Base-by-base conservation (phyloP, 2,888 invertebrate genomes). In the Drosophila emarginata region DNA sequence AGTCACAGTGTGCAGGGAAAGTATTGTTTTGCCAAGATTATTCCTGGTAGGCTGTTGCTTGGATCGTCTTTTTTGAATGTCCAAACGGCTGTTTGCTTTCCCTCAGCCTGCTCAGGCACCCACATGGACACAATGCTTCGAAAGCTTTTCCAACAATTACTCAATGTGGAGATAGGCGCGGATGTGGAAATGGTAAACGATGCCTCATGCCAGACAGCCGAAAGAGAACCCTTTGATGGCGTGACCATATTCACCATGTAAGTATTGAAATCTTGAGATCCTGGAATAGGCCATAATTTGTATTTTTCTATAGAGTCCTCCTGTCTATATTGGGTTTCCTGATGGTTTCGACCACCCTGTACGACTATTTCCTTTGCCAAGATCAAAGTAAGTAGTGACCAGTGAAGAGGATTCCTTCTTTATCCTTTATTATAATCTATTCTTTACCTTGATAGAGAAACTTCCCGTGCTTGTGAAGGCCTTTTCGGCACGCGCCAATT, bases 181-280 rank as follows among this genome's bases (percentile, higher is more conserved):
- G 15, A 73, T 0, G 4, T 3, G 1, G 4, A 28, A n/a, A 12
- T 83, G 26, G 52, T 84, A 0, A 36, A 32, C 0, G 74, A 64
- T 0, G 18, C 26, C 0, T 21, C 5, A 0, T 84, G 84, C 32
- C 32, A 72, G n/a, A 81, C 75, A 0, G 36, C 58, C 1, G 78
- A 76, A 1, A 21, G 7, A 0, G 61, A 72, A 2, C 54, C 82
- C 1, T 75, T 81, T 7, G 79, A 78, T 50, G 66, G 67, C 1
- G 66, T 88, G 0, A 80, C 90, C 14, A 85, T 88, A 68, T 77
- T 82, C 18, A 88, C 85, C 28, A 69, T 90, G 90, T 90, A 69
- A 75, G 87, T 79, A 4, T 12, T 0, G 3, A 32, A 32, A 36
- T 36, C 2, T 32, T 28, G 1, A 18, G 11, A 39, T 2, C 4